phyloP scores from a whole-genome alignment of 2,797 vertebrate genomes.

The Scolopax rusticola region DNA sequence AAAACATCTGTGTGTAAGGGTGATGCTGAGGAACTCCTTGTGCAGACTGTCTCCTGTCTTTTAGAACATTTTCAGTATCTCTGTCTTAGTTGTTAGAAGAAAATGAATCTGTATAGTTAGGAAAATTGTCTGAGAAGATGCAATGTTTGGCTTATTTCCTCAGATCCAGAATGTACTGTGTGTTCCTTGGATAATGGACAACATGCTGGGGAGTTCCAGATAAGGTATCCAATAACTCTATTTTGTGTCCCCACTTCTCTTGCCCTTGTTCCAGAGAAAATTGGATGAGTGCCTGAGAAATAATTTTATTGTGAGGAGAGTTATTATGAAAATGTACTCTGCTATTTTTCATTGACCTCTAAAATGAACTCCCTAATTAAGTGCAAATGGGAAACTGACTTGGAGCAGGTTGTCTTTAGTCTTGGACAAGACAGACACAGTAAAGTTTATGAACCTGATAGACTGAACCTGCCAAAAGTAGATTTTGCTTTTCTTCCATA shows the following conservation, averaged over 20 bases:
- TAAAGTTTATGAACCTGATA: constrained; percentile 83
- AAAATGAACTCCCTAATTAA: constrained; percentile 83
- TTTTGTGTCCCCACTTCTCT: constrained; percentile 75
- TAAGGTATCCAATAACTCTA: constrained; percentile 81
- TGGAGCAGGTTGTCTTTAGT: constrained; percentile 79
- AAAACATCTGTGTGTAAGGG: background rate
- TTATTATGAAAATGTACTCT: constrained; percentile 78
- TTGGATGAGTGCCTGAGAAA: constrained; percentile 76
- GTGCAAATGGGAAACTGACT: constrained; percentile 83
- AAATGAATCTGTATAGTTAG: constrained; percentile 48
- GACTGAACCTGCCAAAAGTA: constrained; percentile 74
- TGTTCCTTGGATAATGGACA: constrained; percentile 80
- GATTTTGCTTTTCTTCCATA: constrained; percentile 75
- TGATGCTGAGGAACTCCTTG: background rate
- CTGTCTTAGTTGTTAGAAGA: constrained; percentile 38
- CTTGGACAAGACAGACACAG: constrained; percentile 77
- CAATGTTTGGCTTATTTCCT: constrained; percentile 69
- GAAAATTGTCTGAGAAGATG: constrained; percentile 65
- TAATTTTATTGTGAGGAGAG: constrained; percentile 82
- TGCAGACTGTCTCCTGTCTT: constrained; percentile 5
- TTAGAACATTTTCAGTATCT: constrained; percentile 51
- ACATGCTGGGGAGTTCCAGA: constrained; percentile 76
- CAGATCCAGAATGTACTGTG: constrained; percentile 79
- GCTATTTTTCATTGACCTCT: constrained; percentile 81
- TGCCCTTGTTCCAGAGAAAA: constrained; percentile 79